phyloP scores from a whole-genome alignment of 2,888 invertebrate genomes.

The Cremastinae sp. region DNA sequence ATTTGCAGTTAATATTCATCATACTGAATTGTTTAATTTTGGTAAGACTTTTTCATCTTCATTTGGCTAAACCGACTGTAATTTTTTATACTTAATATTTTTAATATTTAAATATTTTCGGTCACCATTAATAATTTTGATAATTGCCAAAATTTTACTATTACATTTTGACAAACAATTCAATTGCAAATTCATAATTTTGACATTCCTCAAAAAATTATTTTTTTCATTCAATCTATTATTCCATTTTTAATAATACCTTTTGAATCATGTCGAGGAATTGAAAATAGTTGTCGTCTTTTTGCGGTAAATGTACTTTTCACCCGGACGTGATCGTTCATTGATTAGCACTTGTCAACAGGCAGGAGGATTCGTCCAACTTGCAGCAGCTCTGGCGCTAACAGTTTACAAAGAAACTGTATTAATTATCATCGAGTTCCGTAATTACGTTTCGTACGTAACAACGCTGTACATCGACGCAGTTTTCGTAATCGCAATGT shows the following conservation, averaged over 20 bases:
- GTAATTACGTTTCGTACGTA: conserved; percentile 40
- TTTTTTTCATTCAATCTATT: too few species aligned
- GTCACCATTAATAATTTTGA: too few species aligned
- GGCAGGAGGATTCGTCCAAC: conserved; percentile 59
- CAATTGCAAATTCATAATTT: too few species aligned
- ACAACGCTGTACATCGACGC: conserved; percentile 51
- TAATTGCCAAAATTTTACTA: too few species aligned
- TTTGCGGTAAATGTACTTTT: too few species aligned
- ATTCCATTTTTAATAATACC: too few species aligned
- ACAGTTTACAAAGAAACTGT: conserved; percentile 50
- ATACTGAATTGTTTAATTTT: conserved; percentile 61
- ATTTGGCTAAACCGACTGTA: not conserved
- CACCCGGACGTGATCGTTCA: not conserved
- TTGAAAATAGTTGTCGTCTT: too few species aligned
- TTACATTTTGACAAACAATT: too few species aligned
- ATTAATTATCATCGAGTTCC: conserved; percentile 54
- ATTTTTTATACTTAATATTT: not conserved
- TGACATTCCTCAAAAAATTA: too few species aligned
- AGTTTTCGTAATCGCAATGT: conserved; percentile 44
- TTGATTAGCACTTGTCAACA: conserved; percentile 37
- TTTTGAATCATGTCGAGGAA: too few species aligned
- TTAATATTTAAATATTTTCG: too few species aligned
- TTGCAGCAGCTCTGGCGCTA: conserved; percentile 54
- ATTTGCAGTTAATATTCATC: conserved; percentile 57
- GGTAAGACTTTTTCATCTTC: conserved; percentile 35